phyloP scores from a whole-genome alignment of 2,888 invertebrate species.

The Sycophila texana region DNA sequence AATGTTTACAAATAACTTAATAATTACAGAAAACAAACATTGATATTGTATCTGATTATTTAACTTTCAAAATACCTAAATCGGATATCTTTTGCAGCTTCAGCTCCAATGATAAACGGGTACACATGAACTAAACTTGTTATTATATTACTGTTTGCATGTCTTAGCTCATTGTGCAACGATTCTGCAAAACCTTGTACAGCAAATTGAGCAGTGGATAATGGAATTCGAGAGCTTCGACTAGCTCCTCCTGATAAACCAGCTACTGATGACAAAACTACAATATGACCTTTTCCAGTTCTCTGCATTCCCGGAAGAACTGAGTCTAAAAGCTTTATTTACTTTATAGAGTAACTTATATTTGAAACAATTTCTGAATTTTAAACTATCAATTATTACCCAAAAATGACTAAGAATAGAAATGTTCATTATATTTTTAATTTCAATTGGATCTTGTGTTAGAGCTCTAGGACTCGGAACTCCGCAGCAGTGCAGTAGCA shows the following conservation, averaged over 20 bases:
- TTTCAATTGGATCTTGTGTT: slow-evolving; percentile 77
- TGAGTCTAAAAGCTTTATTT: slow-evolving; percentile 78
- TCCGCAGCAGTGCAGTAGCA: slow-evolving; percentile 81
- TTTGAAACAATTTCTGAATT: too few species aligned
- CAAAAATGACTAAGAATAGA: slow-evolving; percentile 81
- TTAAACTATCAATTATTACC: slow-evolving; percentile 73
- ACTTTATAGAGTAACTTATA: too few species aligned
- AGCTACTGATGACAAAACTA: slow-evolving; percentile 81
- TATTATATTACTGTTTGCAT: slow-evolving; percentile 79
- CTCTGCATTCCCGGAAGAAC: slow-evolving; percentile 81
- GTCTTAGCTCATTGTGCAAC: slow-evolving; percentile 79
- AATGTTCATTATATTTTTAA: slow-evolving; percentile 78
- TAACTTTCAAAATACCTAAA: slow-evolving; percentile 74
- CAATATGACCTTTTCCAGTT: slow-evolving; percentile 79
- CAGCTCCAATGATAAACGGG: slow-evolving; percentile 79
- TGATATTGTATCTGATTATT: not conserved
- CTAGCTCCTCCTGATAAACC: slow-evolving; percentile 79
- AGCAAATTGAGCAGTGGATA: slow-evolving; percentile 82
- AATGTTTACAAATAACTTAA: slow-evolving; percentile 9
- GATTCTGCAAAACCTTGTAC: slow-evolving; percentile 82
- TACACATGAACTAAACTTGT: slow-evolving; percentile 81
- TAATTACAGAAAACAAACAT: slow-evolving; percentile 8
- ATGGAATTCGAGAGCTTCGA: slow-evolving; percentile 77
- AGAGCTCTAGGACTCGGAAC: slow-evolving; percentile 80
- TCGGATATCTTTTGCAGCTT: slow-evolving; percentile 78